phyloP scores from a whole-genome alignment of 2,113 vertebrate species.

The Catharus fuscescens region DNA sequence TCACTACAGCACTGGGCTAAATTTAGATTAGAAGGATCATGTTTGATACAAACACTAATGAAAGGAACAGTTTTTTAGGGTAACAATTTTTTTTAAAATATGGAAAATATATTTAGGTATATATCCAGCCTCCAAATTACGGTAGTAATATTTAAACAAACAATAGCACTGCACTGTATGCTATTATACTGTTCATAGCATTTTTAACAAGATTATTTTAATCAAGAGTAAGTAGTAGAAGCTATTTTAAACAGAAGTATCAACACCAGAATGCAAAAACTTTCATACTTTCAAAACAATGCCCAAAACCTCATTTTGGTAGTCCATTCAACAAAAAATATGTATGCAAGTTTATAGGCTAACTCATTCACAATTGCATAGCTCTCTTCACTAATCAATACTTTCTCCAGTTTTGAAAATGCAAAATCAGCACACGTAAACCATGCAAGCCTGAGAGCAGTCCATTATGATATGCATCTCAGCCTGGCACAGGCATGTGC shows the following conservation, averaged over 20 bases:
- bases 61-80: neutral
- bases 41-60: neutral
- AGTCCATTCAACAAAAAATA: neutral
- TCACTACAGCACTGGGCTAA: neutral
- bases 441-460: neutral
- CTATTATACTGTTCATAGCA: neutral
- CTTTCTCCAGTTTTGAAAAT: neutral
- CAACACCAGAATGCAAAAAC: neutral
- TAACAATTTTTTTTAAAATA: neutral
- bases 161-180: neutral
- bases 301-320: neutral
- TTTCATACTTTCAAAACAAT: neutral
- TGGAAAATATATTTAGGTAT: neutral
- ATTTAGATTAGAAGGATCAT: neutral
- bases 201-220: slow-evolving; percentile 26
- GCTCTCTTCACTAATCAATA: rapidly evolving
- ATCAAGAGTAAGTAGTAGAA: neutral
- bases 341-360: neutral
- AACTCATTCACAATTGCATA: neutral
- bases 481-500: neutral
- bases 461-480: too few species aligned
- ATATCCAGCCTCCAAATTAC: neutral
- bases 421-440: neutral
- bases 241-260: neutral
- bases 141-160: slow-evolving; percentile 34